These are phyloP conservation scores for Chrysocyon brachyurus DNA, from an alignment of 2,797 vertebrate species.

Conservation along the genomic window DNA sequence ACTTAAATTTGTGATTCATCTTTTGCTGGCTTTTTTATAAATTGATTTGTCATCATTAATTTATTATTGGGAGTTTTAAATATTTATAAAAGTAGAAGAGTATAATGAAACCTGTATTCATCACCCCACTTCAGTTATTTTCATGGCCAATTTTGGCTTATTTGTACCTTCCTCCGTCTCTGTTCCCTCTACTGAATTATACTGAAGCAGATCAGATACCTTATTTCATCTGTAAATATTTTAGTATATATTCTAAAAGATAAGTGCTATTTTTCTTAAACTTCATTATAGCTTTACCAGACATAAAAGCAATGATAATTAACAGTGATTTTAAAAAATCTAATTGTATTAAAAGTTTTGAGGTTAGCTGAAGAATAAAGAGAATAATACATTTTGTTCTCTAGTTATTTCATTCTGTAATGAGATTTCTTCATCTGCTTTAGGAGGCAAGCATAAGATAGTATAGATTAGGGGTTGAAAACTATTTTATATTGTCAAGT, in stretches of 20 bases:
- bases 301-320: not conserved
- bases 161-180: not conserved
- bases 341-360: slow-evolving; percentile 21
- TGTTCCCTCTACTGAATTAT: not conserved
- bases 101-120: not conserved
- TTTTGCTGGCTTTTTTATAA: not conserved
- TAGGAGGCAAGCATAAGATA: not conserved
- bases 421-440: not conserved
- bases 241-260: not conserved
- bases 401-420: not conserved
- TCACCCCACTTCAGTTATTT: not conserved
- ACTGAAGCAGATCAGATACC: not conserved
- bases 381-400: slow-evolving; percentile 30
- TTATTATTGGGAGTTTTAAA: not conserved
- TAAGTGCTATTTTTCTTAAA: not conserved
- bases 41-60: not conserved
- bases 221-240: slow-evolving; percentile 9
- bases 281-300: not conserved
- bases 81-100: not conserved
- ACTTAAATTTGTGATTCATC: slow-evolving; percentile 40
- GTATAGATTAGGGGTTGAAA: not conserved
- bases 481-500: not conserved
- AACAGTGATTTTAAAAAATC: not conserved
- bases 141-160: slow-evolving; percentile 11
- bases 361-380: not conserved